A percentile compares a stretch with the other conserved stretches of the same genome.
These are phyloP conservation scores for Parnassius glacialis DNA, from an alignment of 2,888 invertebrate species.

Conservation along the genomic window DNA sequence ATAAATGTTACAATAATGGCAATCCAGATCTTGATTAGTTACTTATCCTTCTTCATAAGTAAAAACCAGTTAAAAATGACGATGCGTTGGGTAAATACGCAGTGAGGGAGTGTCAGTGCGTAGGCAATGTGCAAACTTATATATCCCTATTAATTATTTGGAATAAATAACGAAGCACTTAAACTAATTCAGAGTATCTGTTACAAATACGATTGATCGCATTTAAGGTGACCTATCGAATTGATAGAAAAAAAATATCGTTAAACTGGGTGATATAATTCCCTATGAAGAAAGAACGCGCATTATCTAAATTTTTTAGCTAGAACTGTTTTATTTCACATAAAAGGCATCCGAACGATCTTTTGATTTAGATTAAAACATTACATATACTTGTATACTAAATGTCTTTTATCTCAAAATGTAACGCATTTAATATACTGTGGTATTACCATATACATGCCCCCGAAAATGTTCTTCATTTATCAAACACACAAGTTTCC, in stretches of 20 bases:
- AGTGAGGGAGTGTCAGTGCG: constrained; percentile 16
- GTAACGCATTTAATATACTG: no score
- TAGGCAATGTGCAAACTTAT: constrained; percentile 21
- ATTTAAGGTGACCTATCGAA: constrained; percentile 25
- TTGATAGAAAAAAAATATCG: constrained; percentile 23
- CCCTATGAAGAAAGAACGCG: constrained; percentile 24
- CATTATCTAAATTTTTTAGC: constrained; percentile 25
- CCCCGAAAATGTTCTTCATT: no score
- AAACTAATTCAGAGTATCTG: constrained; percentile 27
- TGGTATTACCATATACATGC: no score
- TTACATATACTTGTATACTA: constrained; percentile 2
- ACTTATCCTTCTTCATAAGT: no score
- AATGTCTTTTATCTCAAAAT: no score
- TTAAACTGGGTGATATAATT: constrained; percentile 25
- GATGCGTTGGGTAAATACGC: constrained; percentile 1
- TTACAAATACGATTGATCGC: constrained; percentile 27
- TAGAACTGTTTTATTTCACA: constrained; percentile 16
- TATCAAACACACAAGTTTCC: no score
- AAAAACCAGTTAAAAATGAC: neutral
- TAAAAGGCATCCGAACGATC: constrained; percentile 18
- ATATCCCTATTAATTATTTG: constrained; percentile 25
- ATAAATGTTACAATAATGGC: no score
- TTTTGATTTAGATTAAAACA: constrained; percentile 4
- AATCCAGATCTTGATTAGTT: no score
- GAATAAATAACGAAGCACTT: constrained; percentile 20